Conservation (phyloP, 2,113 vertebrate species). For the Centropus bengalensis region DNA sequence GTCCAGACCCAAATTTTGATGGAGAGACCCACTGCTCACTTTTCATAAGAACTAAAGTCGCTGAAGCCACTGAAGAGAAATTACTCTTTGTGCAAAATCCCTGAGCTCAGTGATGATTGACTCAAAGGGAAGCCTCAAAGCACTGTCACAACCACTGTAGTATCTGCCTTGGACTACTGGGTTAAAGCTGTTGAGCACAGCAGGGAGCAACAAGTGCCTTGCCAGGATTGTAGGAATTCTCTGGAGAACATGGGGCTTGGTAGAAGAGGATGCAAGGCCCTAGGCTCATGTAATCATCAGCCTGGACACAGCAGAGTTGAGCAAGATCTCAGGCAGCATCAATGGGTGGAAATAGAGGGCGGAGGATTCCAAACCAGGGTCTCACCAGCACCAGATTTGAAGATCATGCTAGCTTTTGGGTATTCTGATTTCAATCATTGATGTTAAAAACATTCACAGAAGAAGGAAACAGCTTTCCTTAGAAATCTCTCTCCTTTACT, state of each 20-base stretch:
- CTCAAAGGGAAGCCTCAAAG: constrained; percentile 14
- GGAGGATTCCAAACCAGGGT: not conserved
- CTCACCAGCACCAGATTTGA: not conserved
- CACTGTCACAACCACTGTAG: not conserved
- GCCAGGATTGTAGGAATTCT: not conserved
- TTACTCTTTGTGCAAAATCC: not conserved
- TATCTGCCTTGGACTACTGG: not conserved
- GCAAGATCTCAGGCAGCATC: fast-evolving
- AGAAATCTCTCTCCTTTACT: not conserved
- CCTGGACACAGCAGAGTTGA: not conserved
- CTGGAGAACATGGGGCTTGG: not conserved
- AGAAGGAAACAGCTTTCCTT: not conserved
- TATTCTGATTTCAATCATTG: not conserved
- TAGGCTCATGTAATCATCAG: not conserved
- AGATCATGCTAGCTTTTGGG: not conserved
- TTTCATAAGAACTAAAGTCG: not conserved
- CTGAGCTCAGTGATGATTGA: not conserved
- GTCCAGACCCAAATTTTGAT: not conserved
- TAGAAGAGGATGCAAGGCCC: not conserved
- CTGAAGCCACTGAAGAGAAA: constrained; percentile 23
- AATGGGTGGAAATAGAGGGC: fast-evolving
- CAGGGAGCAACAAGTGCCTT: not conserved
- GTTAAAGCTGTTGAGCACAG: not conserved
- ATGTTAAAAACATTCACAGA: not conserved
- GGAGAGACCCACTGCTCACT: not conserved